phyloP scores from a whole-genome alignment of 2,797 vertebrate species.

The Valencia hispanica region DNA sequence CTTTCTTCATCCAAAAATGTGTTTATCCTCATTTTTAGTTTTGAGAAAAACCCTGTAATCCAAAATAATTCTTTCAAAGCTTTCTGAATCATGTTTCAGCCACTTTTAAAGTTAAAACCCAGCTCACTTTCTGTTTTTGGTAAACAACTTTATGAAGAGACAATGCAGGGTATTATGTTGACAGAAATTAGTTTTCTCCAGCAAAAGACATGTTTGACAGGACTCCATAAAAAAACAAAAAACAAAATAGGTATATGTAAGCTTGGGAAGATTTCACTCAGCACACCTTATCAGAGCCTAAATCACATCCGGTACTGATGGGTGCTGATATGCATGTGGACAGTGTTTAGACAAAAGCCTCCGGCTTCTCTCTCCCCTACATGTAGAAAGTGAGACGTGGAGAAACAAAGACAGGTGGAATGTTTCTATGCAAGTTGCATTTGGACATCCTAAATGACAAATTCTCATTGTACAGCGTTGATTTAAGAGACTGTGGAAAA shows the following conservation, averaged over 20 bases:
- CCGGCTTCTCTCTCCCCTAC: constrained; percentile 14
- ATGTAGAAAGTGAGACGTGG: constrained; percentile 35
- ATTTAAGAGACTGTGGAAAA: not conserved
- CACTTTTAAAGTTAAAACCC: not conserved
- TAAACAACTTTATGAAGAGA: constrained; percentile 27
- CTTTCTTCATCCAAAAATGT: not conserved
- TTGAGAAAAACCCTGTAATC: not conserved
- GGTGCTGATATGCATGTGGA: constrained; percentile 15
- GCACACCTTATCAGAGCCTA: constrained; percentile 32
- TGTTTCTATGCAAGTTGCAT: not conserved
- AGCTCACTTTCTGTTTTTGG: constrained; percentile 16
- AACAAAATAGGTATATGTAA: constrained; percentile 7
- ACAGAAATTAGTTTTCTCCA: constrained; percentile 11
- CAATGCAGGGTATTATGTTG: constrained; percentile 12
- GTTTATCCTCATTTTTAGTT: not conserved
- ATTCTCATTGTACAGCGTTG: not conserved
- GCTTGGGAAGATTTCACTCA: constrained; percentile 21
- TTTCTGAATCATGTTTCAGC: not conserved
- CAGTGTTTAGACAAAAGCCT: constrained; percentile 21
- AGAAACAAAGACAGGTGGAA: not conserved
- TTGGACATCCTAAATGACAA: not conserved
- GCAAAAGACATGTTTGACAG: constrained; percentile 6
- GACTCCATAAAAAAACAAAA: not conserved
- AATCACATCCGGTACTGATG: constrained; percentile 39
- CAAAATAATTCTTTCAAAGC: not conserved